Evolutionary conservation across 2,888 invertebrate genomes (phyloP), one percentile per base, ranked within the genome.

Genomic region (Rhagonycha fulva): DNA sequence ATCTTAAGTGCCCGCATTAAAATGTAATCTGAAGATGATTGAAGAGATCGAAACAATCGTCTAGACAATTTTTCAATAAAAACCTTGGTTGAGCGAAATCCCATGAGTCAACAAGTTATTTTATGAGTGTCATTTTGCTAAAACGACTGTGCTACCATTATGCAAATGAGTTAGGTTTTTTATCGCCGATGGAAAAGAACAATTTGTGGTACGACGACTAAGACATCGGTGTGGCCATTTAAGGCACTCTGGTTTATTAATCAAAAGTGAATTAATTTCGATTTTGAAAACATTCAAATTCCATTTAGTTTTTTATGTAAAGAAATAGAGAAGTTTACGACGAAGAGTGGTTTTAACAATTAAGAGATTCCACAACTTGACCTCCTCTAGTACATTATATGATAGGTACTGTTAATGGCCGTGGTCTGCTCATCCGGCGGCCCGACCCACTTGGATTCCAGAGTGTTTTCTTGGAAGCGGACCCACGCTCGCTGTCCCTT

Each of bases 371-470:
- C 80, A 71, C 62, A 71, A 71, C 71, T 26, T 61, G 14, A 63
- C 63, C 63, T 63, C 63, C 32, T 32, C 32, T 32, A 32, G 32
- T 32, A 63, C 24, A 63, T 63, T 24, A 24, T 63, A 63, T 19
- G 63, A 68, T 75, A 77, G 73, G 76, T 75, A 76, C 76, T 71
- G 73, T 69, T 75, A 75, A 73, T 72, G 77, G 77, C 72, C 79
- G 78, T 75, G 76, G 76, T 81, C 78, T 78, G 77, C 77, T 79
- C 80, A 80, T 81, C 82, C 85, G 88, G 86, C 79, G 78, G 81
- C 80, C 82, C 83, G 83, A 80, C 85, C 84, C 84, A 85, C 84
- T 76, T 81, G 83, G 82, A 84, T 85, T 84, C 84, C 84, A 83
- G 80, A 81, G 83, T 82, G 82, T 80, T 80, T 84, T 83, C 84